A percentile compares a stretch with the other conserved stretches of the same genome.
These are phyloP conservation scores for Ligdia adustata DNA, from an alignment of 2,888 invertebrate genomes.

Conservation along the genomic window DNA sequence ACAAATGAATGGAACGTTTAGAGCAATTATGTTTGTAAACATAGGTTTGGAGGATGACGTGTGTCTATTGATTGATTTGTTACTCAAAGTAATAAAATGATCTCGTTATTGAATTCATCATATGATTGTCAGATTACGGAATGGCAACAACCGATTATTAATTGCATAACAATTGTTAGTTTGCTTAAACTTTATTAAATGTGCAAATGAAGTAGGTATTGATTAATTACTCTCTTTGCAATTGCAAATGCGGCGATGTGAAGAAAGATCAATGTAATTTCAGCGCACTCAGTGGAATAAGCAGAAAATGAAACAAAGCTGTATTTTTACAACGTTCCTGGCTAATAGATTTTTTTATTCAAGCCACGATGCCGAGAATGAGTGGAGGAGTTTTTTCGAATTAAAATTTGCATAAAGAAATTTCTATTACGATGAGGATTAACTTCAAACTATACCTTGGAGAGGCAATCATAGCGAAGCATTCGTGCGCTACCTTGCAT, in stretches of 20 bases:
- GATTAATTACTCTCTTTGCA: no score
- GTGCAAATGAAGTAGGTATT: no score
- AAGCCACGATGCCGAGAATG: conserved; percentile 49
- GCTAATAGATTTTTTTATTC: conserved; percentile 63
- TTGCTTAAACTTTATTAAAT: no score
- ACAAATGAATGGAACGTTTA: conserved; percentile 40
- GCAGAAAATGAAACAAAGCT: conserved; percentile 37
- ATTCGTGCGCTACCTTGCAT: conserved; percentile 20
- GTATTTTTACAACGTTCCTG: conserved; percentile 49
- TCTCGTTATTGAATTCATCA: conserved; percentile 13
- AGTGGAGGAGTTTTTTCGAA: conserved; percentile 53
- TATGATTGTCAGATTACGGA: conserved; percentile 10
- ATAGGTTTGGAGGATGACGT: conserved; percentile 41
- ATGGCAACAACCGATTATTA: no score
- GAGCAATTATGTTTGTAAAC: conserved; percentile 45
- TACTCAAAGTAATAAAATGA: conserved; percentile 17
- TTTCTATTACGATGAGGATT: conserved; percentile 62
- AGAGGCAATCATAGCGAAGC: conserved; percentile 46
- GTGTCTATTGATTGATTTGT: conserved; percentile 29
- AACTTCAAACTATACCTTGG: conserved; percentile 52
- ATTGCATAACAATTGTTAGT: no score
- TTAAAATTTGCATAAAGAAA: conserved; percentile 66
- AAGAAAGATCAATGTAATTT: conserved; percentile 38
- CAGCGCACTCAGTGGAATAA: conserved; percentile 44
- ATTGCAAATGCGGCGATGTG: conserved; percentile 1